Base-by-base conservation (phyloP, 2,888 invertebrate genomes). In the Blastobasis lacticolella region DNA sequence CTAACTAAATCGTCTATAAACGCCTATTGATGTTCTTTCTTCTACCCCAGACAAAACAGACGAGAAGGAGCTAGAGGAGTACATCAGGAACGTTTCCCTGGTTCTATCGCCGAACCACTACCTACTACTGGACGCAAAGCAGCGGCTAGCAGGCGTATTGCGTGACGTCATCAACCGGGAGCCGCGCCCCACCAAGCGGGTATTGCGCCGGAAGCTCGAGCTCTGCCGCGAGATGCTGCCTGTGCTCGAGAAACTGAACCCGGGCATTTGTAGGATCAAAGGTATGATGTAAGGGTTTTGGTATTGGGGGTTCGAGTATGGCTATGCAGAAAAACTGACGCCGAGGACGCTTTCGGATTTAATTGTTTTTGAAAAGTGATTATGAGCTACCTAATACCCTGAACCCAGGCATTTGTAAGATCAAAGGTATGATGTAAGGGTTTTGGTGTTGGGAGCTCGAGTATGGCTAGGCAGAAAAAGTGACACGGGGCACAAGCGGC, bases 321-420 rank as follows among this genome's bases (percentile, higher is more conserved):
- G 23, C 23, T 23, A 23, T 23, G 23, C 23, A 23, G 23, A 23
- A 23, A 3, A 1, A 23, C 23, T 23, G 23, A 23, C 23, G 23
- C 23, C 2, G 23, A 23, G 23, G 3, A 23, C 23, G 23, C 23
- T 23, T n/a, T n/a, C n/a, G n/a, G n/a, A n/a, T n/a, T n/a, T n/a
- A n/a, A n/a, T n/a, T n/a, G n/a, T 23, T 23, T 23, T 23, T 23
- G 1, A 23, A n/a, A 23, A 23, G 2, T 2, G 23, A 23, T n/a
- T n/a, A n/a, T 23, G 23, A 23, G 23, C 23, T 23, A 2, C 2
- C 23, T 23, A 23, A n/a, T n/a, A n/a, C n/a, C n/a, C 73, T 95
- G 3, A 92, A 92, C 55, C 94, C 95, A 0, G 94, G 93, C 50
- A 90, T 94, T 62, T 92, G 93, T 5, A 85, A 93, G 64, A 85